Conservation (phyloP, 2,888 invertebrate genomes). For the Artemia sp. region DNA sequence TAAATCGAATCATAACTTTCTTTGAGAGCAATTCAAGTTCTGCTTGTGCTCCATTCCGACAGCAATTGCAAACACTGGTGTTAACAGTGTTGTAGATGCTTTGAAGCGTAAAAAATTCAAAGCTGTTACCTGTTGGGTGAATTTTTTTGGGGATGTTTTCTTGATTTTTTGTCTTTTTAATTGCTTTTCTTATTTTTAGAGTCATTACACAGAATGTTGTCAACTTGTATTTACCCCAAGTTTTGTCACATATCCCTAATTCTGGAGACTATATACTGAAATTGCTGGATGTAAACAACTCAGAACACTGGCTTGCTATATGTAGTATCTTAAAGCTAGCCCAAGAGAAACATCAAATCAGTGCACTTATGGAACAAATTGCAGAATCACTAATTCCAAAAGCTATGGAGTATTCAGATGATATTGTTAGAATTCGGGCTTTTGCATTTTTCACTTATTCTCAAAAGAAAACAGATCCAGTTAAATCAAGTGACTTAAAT, state of each 20-base stretch:
- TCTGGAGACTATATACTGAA: not conserved
- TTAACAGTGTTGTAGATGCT: not conserved
- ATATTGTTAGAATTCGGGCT: slow-evolving; percentile 4
- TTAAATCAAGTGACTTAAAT: not conserved
- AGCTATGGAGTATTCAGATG: slow-evolving; percentile 9
- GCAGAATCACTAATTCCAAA: not conserved
- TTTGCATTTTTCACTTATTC: not conserved
- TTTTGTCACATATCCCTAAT: not conserved
- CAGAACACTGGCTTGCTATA: not conserved
- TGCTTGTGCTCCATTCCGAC: not conserved
- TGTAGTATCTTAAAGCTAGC: slow-evolving; percentile 1
- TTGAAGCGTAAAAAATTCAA: not conserved
- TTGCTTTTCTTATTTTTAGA: too few species aligned
- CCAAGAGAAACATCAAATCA: not conserved
- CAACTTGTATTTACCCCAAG: not conserved
- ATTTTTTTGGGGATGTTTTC: not conserved
- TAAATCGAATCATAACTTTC: not conserved
- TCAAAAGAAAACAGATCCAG: not conserved
- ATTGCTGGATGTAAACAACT: not conserved
- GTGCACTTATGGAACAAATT: not conserved
- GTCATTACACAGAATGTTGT: not conserved
- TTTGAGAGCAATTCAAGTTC: not conserved
- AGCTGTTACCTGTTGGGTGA: not conserved
- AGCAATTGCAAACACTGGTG: not conserved
- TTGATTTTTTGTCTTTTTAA: too few species aligned